Conservation (phyloP, 2,113 vertebrate species). For the Malurus elegans region DNA sequence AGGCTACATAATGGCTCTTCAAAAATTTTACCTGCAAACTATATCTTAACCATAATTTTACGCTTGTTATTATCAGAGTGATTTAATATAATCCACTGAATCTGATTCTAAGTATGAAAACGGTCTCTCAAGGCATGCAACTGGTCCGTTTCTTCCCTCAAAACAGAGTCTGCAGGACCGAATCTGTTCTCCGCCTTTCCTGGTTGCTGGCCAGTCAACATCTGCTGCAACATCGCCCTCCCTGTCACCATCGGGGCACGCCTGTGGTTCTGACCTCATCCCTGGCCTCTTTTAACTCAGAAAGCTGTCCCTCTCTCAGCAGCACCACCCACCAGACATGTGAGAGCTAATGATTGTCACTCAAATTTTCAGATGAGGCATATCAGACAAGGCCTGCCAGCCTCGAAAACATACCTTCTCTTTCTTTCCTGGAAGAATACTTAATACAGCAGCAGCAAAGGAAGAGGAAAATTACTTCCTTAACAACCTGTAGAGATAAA, state of each 20-base stretch:
- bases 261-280: not conserved
- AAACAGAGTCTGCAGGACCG: not conserved
- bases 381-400: not conserved
- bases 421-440: not conserved
- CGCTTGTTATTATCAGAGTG: not conserved
- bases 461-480: not conserved
- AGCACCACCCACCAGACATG: not conserved
- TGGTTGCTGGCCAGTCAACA: not conserved
- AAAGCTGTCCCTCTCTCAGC: not conserved
- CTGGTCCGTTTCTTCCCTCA: not conserved
- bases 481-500: not conserved
- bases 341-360: not conserved
- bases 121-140: not conserved
- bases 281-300: not conserved
- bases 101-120: not conserved
- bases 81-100: not conserved
- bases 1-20: not conserved
- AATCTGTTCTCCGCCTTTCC: not conserved
- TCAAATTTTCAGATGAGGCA: not conserved
- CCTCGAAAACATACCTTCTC: not conserved
- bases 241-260: rapidly evolving
- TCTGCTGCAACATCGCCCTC: not conserved
- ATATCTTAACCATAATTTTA: not conserved
- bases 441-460: not conserved
- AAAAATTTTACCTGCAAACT: not conserved